Evolutionary conservation across 1,140 invertebrate species (phyloP), one percentile per base, ranked within the genome.

Genomic region (Drosophila pallidifrons): DNA sequence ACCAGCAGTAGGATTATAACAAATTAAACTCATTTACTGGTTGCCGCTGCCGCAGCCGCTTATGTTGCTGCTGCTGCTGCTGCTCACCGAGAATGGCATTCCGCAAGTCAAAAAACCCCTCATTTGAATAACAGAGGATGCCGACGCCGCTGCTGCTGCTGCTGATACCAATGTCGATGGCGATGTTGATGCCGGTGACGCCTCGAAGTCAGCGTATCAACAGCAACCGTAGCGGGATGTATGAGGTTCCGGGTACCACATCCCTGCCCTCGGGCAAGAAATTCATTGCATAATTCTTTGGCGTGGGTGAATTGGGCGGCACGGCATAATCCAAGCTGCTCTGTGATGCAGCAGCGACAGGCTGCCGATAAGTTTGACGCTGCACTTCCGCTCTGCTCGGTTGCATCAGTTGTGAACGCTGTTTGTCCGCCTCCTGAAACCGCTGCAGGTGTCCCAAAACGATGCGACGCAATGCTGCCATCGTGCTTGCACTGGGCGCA

Each of bases 221-320:
- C 51, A 87, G 51, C 73, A 87, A 20, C 46, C 74, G 67, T 52
- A 91, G 70, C 65, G 88, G 88, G 74, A 91, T 85, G 66, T 91
- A 91, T n/a, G 88, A 91, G 69, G 88, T 91, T 89, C 88, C 88
- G 81, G 88, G 88, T 85, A 77, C 85, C 57, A 91, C 88, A 85
- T 91, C 88, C 71, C 73, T 71, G 73, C 83, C 88, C 28, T 81
- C 78, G 3, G 88, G 88, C 57, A 91, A 57, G 57, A 91, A 91
- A 51, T 91, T 79, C 54, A 77, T 87, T 2, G 88, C 88, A 69
- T 91, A 91, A 61, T 91, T 91, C 72, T 91, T 91, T 7, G 77
- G 79, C n/a, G 82, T 90, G 7, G 89, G 86, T 13, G 82, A 71
- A 25, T 90, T 87, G 5, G 82, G 82, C 0, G 87, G 63, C 76